phyloP scores from a whole-genome alignment of 2,113 vertebrate species.

The Talpa occidentalis region DNA sequence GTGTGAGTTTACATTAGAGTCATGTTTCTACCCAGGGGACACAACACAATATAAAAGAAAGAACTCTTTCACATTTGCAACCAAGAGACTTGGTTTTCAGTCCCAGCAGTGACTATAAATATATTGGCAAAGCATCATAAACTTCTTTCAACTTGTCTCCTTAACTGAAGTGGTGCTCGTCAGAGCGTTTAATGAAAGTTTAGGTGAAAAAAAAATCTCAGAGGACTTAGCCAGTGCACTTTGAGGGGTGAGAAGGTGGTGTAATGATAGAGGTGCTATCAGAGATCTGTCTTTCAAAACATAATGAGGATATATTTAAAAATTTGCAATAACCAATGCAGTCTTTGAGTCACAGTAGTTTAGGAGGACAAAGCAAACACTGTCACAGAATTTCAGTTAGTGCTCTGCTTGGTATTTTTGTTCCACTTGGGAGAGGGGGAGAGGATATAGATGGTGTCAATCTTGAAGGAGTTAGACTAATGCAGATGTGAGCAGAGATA shows the following conservation, averaged over 20 bases:
- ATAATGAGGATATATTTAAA: not conserved
- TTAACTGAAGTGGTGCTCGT: constrained; percentile 11
- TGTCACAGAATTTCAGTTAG: not conserved
- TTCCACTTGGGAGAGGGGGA: not conserved
- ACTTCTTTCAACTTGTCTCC: constrained; percentile 5
- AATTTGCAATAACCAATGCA: not conserved
- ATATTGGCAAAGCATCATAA: not conserved
- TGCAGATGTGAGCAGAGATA: not conserved
- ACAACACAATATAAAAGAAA: not conserved
- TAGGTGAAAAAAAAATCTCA: not conserved
- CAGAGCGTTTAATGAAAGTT: not conserved
- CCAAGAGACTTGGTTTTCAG: not conserved
- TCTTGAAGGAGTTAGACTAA: constrained; percentile 1
- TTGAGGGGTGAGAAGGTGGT: not conserved
- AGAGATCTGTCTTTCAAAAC: not conserved
- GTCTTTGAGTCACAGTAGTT: not conserved
- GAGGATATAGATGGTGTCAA: not conserved
- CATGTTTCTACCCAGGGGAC: constrained; percentile 55
- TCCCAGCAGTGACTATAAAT: constrained; percentile 33
- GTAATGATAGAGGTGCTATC: not conserved
- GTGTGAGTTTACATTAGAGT: constrained; percentile 50
- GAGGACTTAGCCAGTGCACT: not conserved
- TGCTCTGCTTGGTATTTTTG: constrained; percentile 1
- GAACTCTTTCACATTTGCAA: not conserved
- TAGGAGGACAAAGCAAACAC: not conserved